Percentiles rank a stretch among this genome's conserved stretches.
These are phyloP conservation scores for Thermophis baileyi DNA, from an alignment of 2,113 vertebrate genomes.

Conservation along the genomic window DNA sequence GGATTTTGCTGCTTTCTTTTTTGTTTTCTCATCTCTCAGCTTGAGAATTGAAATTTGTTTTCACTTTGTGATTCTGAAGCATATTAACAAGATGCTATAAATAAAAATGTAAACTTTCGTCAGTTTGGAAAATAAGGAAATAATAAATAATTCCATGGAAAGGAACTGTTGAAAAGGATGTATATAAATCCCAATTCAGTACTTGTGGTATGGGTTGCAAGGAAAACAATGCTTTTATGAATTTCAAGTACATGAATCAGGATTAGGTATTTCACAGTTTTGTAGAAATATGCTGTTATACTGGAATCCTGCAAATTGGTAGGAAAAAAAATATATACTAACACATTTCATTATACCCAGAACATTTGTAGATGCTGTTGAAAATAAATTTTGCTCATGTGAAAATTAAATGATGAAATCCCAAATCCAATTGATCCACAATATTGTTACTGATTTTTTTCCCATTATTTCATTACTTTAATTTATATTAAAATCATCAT, in stretches of 20 bases:
- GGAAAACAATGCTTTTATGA: not conserved
- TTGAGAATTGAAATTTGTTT: slow-evolving; percentile 2
- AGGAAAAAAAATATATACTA: not conserved
- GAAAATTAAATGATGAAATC: not conserved
- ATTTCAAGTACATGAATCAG: not conserved
- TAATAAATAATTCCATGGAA: not conserved
- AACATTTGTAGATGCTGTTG: not conserved
- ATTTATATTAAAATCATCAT: not conserved
- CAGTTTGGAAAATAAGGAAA: not conserved
- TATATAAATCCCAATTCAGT: not conserved
- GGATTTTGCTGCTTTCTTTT: slow-evolving; percentile 29
- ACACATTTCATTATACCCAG: not conserved
- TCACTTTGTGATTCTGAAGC: slow-evolving; percentile 26
- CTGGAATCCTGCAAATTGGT: not conserved
- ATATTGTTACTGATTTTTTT: not conserved
- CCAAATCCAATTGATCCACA: not conserved
- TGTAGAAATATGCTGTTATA: not conserved
- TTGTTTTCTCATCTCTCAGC: slow-evolving; percentile 14
- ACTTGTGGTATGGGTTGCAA: not conserved
- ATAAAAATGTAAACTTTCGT: not conserved
- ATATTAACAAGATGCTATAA: slow-evolving; percentile 6
- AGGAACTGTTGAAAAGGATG: not conserved
- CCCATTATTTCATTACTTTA: not conserved
- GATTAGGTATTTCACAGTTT: not conserved
- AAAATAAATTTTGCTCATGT: not conserved